These are phyloP conservation scores for Peucedramus taeniatus DNA, from an alignment of 2,113 vertebrate genomes.

Conservation along the genomic window DNA sequence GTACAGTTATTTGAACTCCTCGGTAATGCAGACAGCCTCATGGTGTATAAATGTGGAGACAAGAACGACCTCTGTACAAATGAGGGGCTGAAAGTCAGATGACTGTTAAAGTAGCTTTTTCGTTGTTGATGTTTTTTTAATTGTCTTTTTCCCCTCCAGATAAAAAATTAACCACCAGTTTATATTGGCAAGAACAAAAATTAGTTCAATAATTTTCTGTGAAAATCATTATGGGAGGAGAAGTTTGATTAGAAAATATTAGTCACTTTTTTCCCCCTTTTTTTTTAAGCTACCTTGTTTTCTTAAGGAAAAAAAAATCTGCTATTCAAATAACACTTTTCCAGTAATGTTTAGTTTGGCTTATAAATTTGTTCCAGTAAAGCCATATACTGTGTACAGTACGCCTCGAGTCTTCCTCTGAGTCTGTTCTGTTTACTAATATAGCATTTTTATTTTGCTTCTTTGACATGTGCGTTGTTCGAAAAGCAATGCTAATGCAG, in stretches of 20 bases:
- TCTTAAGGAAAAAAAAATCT: background rate
- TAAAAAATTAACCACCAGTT: background rate
- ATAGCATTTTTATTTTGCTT: conserved; percentile 67
- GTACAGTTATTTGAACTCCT: conserved; percentile 10
- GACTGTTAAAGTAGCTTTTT: conserved; percentile 71
- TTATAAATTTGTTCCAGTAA: conserved; percentile 33
- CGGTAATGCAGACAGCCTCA: conserved; percentile 74
- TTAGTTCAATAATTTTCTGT: background rate
- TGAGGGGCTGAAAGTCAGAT: conserved; percentile 90
- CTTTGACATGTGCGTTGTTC: conserved; percentile 53
- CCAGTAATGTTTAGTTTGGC: conserved; percentile 22
- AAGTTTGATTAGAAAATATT: background rate
- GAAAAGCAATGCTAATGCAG: conserved; percentile 52
- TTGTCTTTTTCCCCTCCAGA: conserved; percentile 12
- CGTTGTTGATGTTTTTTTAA: background rate
- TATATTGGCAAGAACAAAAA: background rate
- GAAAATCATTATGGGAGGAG: background rate
- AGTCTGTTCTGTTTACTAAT: conserved; percentile 75
- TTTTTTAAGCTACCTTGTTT: conserved; percentile 42
- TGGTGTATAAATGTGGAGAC: conserved; percentile 19
- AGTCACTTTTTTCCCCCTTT: accelerated
- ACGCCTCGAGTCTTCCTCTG: conserved; percentile 74
- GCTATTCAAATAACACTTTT: background rate
- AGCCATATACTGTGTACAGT: conserved; percentile 41
- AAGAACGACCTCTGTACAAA: conserved; percentile 69